Conservation (phyloP, 2,113 vertebrate species). For the Corydoras maculifer region DNA sequence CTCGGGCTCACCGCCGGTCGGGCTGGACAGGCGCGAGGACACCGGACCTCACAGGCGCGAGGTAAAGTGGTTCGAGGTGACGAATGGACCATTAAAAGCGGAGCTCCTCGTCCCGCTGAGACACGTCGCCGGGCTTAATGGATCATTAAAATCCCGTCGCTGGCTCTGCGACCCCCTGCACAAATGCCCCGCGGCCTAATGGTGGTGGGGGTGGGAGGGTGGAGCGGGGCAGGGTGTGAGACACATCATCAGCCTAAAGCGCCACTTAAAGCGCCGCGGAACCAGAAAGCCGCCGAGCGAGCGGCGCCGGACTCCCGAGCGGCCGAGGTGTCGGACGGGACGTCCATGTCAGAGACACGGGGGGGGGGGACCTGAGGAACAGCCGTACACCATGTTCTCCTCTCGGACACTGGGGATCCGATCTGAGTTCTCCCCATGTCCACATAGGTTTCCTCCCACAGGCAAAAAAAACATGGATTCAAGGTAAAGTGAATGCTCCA, state of each 20-base stretch:
- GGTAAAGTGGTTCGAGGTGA: slow-evolving; percentile 34
- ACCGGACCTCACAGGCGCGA: neutral
- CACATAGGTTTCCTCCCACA: too few relatives aligned
- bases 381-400: neutral
- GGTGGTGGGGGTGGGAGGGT: neutral
- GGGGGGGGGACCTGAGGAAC: neutral
- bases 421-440: too few relatives aligned
- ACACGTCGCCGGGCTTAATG: slow-evolving; percentile 32
- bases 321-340: neutral
- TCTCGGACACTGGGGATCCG: too few relatives aligned
- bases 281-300: neutral
- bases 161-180: slow-evolving; percentile 12
- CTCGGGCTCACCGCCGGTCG: neutral
- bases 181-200: slow-evolving; percentile 5
- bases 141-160: slow-evolving; percentile 34
- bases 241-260: neutral
- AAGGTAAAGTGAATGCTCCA: too few relatives aligned
- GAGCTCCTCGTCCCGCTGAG: slow-evolving; percentile 42
- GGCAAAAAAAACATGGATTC: too few relatives aligned
- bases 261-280: slow-evolving; percentile 5
- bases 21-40: neutral
- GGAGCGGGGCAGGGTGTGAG: neutral
- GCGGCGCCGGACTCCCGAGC: neutral
- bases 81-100: slow-evolving; percentile 43
- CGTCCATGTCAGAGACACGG: neutral